Base-by-base conservation (phyloP, 2,888 invertebrate genomes). In the Dynastes maya region DNA sequence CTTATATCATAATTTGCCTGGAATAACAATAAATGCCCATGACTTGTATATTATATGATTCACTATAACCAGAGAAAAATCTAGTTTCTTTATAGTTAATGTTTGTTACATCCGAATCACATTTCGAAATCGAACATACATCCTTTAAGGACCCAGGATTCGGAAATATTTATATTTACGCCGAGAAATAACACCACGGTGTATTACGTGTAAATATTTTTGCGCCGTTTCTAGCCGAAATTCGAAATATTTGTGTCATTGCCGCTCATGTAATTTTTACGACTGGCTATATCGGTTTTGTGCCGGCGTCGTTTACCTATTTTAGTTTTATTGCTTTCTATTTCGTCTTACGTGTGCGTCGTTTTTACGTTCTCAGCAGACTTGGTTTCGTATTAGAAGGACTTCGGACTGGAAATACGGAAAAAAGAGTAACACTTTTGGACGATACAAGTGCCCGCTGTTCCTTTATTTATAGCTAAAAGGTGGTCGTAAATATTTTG, bases 211-310 rank as follows among this genome's bases (percentile, higher is more conserved):
- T 29, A 68, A 68, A 68, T 68, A 68, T 68, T 68, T 68, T 29
- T 68, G 51, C 51, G 68, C 51, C 29, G 68, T 22, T 68, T 51
- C n/a, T 51, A 68, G 68, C 51, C 68, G 68, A 68, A 68, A 68
- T 68, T 68, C 68, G 51, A 68, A 68, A 68, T 68, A 68, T 68
- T 68, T 51, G 68, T 68, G 68, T 68, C 68, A 68, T 68, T 68
- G 68, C 68, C 68, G 68, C 29, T 68, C 68, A 29, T 68, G 68
- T 68, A 68, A 68, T 68, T 68, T 68, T 68, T 68, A 68, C 68
- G 68, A 68, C 51, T 29, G 51, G 29, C 68, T 68, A 51, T 68
- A 68, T 68, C 27, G 68, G 49, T 13, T 68, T 68, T 51, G 68
- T 68, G 51, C 49, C 22, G 51, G 68, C 40, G 40, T 51, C 68